These are phyloP conservation scores for Microctenopoma steveboyesi DNA, from an alignment of 2,797 vertebrate species.

Conservation along the genomic window DNA sequence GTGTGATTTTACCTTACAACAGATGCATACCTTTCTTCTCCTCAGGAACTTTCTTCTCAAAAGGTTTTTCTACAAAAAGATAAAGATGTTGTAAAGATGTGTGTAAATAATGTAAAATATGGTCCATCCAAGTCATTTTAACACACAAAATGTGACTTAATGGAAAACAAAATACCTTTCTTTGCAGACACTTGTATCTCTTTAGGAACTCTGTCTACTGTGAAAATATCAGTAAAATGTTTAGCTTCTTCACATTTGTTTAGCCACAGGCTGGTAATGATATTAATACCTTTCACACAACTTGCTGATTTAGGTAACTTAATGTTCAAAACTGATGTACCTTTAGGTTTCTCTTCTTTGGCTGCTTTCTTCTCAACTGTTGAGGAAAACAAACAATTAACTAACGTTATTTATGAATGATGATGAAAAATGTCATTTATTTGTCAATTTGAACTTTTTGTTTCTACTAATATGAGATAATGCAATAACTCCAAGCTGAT, in stretches of 20 bases:
- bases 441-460: not conserved
- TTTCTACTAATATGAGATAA: not conserved
- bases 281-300: not conserved
- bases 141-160: not conserved
- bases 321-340: slow-evolving; percentile 11
- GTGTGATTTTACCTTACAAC: not conserved
- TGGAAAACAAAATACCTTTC: slow-evolving; percentile 59
- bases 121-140: accelerated
- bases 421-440: no score
- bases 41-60: slow-evolving; percentile 65
- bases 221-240: not conserved
- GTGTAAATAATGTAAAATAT: not conserved
- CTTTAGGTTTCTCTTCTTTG: slow-evolving; percentile 50
- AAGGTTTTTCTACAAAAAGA: slow-evolving; percentile 60
- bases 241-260: not conserved
- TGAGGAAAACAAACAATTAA: slow-evolving; percentile 12
- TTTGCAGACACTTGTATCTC: slow-evolving; percentile 65
- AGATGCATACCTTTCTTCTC: slow-evolving; percentile 68
- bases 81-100: not conserved
- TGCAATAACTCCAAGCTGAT: not conserved
- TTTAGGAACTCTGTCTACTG: slow-evolving; percentile 72
- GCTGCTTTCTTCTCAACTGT: slow-evolving; percentile 36
- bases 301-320: not conserved
- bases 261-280: not conserved
- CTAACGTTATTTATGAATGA: no score